Percentiles rank a stretch among this genome's conserved stretches.
phyloP scores from a whole-genome alignment of 2,888 invertebrate genomes.

The Lasius platythorax region DNA sequence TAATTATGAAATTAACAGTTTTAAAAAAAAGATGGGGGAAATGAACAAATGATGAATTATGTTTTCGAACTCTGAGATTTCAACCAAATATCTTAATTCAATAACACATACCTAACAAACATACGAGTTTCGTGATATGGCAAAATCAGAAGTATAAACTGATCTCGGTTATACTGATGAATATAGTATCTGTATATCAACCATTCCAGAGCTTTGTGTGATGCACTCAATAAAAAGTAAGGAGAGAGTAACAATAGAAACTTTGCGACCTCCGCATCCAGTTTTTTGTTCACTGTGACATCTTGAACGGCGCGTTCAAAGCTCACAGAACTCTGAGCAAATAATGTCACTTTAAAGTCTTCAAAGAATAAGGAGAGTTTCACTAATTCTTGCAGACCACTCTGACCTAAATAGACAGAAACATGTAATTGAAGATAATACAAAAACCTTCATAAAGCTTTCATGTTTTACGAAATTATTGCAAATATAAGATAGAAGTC shows the following conservation, averaged over 20 bases:
- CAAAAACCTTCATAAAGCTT: background rate
- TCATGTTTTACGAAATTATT: background rate
- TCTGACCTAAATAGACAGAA: conserved; percentile 87
- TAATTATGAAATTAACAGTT: background rate
- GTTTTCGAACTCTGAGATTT: background rate
- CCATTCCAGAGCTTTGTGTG: conserved; percentile 98
- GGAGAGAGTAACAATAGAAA: conserved; percentile 95
- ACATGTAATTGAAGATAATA: background rate
- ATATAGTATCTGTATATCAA: conserved; percentile 95
- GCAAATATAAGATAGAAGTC: background rate
- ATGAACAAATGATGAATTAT: background rate
- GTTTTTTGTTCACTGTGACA: conserved; percentile 90
- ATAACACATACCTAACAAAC: conserved; percentile 89
- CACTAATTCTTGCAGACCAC: conserved; percentile 94
- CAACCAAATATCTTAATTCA: background rate
- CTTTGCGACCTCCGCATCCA: conserved; percentile 92
- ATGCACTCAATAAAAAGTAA: conserved; percentile 93
- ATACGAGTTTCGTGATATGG: conserved; percentile 98
- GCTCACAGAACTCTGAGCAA: conserved; percentile 91
- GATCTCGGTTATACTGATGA: conserved; percentile 95
- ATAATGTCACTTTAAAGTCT: conserved; percentile 92
- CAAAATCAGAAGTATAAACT: conserved; percentile 92
- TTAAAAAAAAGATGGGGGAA: background rate
- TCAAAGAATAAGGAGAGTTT: conserved; percentile 91
- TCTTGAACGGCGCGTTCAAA: conserved; percentile 94